Evolutionary conservation across 2,888 invertebrate species (phyloP).

Genomic region (Sericinus montela): DNA sequence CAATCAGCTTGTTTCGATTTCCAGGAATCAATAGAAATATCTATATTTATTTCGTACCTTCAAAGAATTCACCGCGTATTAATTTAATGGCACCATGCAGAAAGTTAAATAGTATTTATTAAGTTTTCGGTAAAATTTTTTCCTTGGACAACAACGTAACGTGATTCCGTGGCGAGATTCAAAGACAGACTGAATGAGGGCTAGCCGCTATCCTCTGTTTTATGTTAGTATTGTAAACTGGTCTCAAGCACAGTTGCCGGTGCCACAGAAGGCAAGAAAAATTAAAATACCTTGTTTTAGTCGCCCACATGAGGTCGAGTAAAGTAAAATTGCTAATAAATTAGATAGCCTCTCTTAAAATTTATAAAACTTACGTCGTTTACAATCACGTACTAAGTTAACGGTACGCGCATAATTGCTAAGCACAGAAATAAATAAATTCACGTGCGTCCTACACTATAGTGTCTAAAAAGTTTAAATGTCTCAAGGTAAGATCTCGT

Average conservation of each 20-base stretch:
- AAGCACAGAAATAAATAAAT: neutral
- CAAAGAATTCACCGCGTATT: neutral
- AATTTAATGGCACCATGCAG: neutral
- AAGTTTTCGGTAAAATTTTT: slow-evolving; percentile 4
- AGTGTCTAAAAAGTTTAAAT: too few species aligned
- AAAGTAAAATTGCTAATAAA: slow-evolving; percentile 32
- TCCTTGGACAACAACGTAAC: slow-evolving; percentile 29
- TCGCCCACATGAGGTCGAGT: slow-evolving; percentile 38
- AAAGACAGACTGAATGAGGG: slow-evolving; percentile 58
- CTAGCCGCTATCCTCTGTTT: slow-evolving; percentile 65
- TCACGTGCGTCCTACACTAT: too few species aligned
- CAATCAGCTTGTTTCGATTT: slow-evolving; percentile 4
- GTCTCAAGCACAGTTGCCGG: slow-evolving; percentile 40
- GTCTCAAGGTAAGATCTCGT: too few species aligned
- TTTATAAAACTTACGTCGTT: slow-evolving; percentile 13
- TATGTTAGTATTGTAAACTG: slow-evolving; percentile 68
- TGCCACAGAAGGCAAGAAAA: slow-evolving; percentile 43
- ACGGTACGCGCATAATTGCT: slow-evolving; percentile 9
- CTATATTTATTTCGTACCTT: neutral
- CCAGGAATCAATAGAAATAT: neutral
- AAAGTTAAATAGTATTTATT: too few species aligned
- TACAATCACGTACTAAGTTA: slow-evolving; percentile 1
- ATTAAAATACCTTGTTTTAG: slow-evolving; percentile 37
- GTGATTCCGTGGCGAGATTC: slow-evolving; percentile 42
- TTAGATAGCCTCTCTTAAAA: slow-evolving; percentile 9